These are phyloP conservation scores for Sesamia nonagrioides DNA, from an alignment of 1,140 invertebrate species.

Conservation along the genomic window DNA sequence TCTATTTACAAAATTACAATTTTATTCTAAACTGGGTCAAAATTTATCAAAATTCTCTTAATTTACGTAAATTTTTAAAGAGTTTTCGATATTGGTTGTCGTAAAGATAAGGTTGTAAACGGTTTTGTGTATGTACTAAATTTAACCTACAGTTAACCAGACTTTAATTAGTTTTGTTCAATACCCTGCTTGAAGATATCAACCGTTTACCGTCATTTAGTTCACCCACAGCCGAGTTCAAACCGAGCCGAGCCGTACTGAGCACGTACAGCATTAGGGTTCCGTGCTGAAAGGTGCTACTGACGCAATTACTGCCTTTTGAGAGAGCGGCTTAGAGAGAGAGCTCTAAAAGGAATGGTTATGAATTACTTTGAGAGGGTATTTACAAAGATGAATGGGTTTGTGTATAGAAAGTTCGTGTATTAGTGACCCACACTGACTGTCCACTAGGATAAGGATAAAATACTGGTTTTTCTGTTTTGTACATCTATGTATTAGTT, in stretches of 20 bases:
- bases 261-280: slow-evolving; percentile 14
- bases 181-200: not conserved
- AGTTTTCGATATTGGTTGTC: too few relatives aligned
- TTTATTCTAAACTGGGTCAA: too few relatives aligned
- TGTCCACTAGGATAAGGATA: not conserved
- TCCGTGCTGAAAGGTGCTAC: not conserved
- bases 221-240: not conserved
- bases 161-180: not conserved
- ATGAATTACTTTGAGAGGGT: not conserved
- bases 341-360: not conserved
- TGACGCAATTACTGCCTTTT: slow-evolving; percentile 23
- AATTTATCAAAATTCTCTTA: too few relatives aligned
- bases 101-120: too few relatives aligned
- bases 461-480: not conserved
- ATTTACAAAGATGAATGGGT: not conserved
- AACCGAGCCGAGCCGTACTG: not conserved
- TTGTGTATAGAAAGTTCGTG: not conserved
- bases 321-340: not conserved
- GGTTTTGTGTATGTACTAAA: too few relatives aligned
- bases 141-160: too few relatives aligned
- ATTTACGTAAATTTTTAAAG: too few relatives aligned
- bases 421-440: not conserved
- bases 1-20: too few relatives aligned
- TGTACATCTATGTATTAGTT: too few relatives aligned
- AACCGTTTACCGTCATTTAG: not conserved